A percentile compares a stretch with the other conserved stretches of the same genome.
Evolutionary conservation across 2,113 vertebrate genomes (phyloP).

Genomic region (Mesembrinibis cayennensis): DNA sequence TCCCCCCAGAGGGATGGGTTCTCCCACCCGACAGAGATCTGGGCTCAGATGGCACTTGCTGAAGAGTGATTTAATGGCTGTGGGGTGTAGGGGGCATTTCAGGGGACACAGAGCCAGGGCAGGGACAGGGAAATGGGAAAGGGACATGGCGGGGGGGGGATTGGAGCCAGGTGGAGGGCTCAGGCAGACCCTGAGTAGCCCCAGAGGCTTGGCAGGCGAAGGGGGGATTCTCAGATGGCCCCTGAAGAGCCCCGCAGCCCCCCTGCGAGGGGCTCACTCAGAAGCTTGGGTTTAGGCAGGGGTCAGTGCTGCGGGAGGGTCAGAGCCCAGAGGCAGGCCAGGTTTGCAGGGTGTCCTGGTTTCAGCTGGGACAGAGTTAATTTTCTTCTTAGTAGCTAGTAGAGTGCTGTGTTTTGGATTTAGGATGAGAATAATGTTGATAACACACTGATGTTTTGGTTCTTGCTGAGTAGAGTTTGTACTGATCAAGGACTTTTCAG

Average conservation of each 20-base stretch:
- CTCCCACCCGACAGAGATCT: background rate
- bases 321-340: background rate
- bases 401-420: too few species aligned
- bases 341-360: background rate
- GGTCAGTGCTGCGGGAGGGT: background rate
- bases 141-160: too few species aligned
- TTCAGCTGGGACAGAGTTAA: too few species aligned
- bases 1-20: background rate
- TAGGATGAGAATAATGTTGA: too few species aligned
- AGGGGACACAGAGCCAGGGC: background rate
- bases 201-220: background rate
- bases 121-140: background rate
- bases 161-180: background rate
- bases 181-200: background rate
- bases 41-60: background rate
- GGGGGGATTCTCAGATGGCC: background rate
- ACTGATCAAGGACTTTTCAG: too few species aligned
- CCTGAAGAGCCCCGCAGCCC: accelerated
- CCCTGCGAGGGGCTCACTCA: background rate
- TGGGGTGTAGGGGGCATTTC: background rate
- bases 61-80: background rate
- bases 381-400: too few species aligned
- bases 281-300: background rate
- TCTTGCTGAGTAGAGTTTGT: too few species aligned
- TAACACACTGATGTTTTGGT: too few species aligned